phyloP scores from a whole-genome alignment of 2,797 vertebrate species.

The Cyclopterus lumpus region DNA sequence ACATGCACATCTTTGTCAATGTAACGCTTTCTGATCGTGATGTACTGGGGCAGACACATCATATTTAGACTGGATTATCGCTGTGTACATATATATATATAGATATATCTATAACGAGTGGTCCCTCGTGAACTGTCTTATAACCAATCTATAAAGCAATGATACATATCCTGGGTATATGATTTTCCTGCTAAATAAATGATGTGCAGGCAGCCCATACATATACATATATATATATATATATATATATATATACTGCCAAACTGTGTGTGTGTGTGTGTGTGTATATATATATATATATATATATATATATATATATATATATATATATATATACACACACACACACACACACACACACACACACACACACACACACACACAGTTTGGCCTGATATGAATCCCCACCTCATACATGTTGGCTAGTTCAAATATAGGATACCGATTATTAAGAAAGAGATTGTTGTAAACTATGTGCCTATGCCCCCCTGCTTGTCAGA shows the following conservation, averaged over 20 bases:
- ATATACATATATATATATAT: neutral
- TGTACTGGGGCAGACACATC: slow-evolving; percentile 19
- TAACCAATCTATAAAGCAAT: slow-evolving; percentile 6
- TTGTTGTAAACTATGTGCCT: slow-evolving; percentile 10
- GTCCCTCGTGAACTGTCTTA: neutral
- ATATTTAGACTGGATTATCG: slow-evolving; percentile 7
- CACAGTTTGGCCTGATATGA: neutral
- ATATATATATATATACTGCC: too few relatives aligned
- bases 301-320: too few relatives aligned
- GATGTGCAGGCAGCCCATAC: neutral
- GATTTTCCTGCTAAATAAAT: neutral
- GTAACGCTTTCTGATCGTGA: slow-evolving; percentile 36
- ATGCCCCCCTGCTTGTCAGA: neutral
- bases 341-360: too few relatives aligned
- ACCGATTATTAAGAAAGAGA: neutral
- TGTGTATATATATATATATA: too few relatives aligned
- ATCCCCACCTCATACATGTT: neutral
- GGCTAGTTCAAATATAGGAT: neutral
- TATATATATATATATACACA: too few relatives aligned
- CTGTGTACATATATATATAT: neutral
- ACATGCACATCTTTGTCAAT: slow-evolving; percentile 49
- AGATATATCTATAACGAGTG: neutral
- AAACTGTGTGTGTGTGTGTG: too few relatives aligned
- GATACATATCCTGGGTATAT: neutral
- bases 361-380: too few relatives aligned